phyloP scores from a whole-genome alignment of 2,797 vertebrate species.

The Falco peregrinus region DNA sequence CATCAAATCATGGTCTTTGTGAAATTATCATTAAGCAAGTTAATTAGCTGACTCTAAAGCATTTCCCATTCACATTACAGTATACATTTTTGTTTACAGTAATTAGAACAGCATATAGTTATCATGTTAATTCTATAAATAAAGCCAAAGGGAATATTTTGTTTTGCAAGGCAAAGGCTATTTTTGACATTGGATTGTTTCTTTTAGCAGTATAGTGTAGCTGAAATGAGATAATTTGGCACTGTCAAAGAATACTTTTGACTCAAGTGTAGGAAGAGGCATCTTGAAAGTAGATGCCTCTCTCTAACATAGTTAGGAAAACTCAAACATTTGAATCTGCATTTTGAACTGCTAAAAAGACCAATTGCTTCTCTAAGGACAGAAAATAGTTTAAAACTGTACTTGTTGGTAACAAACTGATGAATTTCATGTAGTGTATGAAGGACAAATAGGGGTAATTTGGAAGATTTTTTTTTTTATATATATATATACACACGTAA shows the following conservation, averaged over 20 bases:
- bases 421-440: background rate
- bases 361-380: background rate
- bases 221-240: slow-evolving; percentile 33
- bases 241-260: background rate
- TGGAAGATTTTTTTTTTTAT: background rate
- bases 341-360: background rate
- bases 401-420: background rate
- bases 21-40: background rate
- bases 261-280: background rate
- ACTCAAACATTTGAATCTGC: background rate
- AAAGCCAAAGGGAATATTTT: background rate
- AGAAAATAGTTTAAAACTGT: background rate
- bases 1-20: background rate
- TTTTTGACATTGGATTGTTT: slow-evolving; percentile 11
- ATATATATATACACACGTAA: background rate
- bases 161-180: background rate
- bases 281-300: slow-evolving; percentile 14
- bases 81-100: background rate
- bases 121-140: background rate
- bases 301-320: background rate
- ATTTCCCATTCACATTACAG: background rate
- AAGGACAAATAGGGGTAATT: background rate
- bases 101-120: background rate
- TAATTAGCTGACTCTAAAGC: background rate
- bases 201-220: background rate